Conservation (phyloP, 2,888 invertebrate species). For the Caenorhabditis imperialis region DNA sequence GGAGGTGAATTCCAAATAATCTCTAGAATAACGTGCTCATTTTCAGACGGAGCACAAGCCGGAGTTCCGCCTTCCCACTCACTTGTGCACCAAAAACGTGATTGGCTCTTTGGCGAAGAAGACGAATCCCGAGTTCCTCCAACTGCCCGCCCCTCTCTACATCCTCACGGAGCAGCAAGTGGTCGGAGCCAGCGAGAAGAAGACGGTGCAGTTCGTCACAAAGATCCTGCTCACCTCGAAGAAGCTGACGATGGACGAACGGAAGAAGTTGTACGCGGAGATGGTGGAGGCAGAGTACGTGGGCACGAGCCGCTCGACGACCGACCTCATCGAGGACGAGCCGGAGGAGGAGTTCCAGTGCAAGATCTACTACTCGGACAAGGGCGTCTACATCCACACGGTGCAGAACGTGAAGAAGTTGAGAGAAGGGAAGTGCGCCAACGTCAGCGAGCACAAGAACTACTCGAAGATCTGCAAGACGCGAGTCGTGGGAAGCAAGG, state of each 20-base stretch:
- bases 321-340: conserved; percentile 22
- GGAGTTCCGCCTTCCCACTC: conserved; percentile 23
- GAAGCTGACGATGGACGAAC: conserved; percentile 32
- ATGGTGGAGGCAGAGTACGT: conserved; percentile 44
- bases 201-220: conserved; percentile 45
- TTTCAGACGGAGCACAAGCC: conserved; percentile 1
- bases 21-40: no score
- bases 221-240: conserved; percentile 41
- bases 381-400: conserved; percentile 45
- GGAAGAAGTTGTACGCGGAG: conserved; percentile 26
- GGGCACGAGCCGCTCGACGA: conserved; percentile 43
- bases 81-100: conserved; percentile 2
- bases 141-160: conserved; percentile 41
- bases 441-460: conserved; percentile 31
- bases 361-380: conserved; percentile 42
- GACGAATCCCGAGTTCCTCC: conserved; percentile 15
- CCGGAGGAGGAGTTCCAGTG: conserved; percentile 33
- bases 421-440: conserved; percentile 20
- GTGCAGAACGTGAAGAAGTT: conserved; percentile 41
- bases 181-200: conserved; percentile 39
- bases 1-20: neutral
- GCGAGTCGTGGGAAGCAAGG: conserved; percentile 23
- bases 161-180: conserved; percentile 50
- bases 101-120: conserved; percentile 8
- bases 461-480: conserved; percentile 50